Base-by-base conservation (phyloP, 2,888 invertebrate genomes). In the Drosophila multiciliata region DNA sequence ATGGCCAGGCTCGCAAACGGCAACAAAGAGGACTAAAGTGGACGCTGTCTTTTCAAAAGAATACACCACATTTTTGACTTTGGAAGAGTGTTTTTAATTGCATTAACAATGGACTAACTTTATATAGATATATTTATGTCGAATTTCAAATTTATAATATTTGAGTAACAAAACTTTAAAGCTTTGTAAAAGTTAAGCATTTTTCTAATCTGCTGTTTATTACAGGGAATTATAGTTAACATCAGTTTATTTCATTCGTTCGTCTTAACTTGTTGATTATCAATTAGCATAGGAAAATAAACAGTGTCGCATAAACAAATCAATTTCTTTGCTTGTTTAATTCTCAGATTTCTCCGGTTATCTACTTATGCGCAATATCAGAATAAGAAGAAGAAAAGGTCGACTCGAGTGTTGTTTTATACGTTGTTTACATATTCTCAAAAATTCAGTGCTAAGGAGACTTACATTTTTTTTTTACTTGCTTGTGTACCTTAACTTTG, bases 191-290 rank as follows among this genome's bases (percentile, higher is more conserved):
- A 15, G 1, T 5, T 4, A 9, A 17, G 6, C 1, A 32, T 32
- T 52, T 33, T 23, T 15, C 5, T 7, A 11, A 4, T 15, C 6
- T 26, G 4, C 11, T n/a, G 40, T n/a, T 45, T 7, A 35, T 59
- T 69, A 32, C 57, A 77, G 75, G 66, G 59, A 57, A 60, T 66
- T 54, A 1, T 15, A 12, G 7, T 49, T 20, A 26, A 23, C 32
- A 20, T 7, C 12, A 29, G 7, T 7, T 3, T 15, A 2, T 32
- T 45, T 12, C 15, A 33, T 26, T 12, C 23, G 5, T 50, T n/a
- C 17, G n/a, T 32, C 33, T 26, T 35, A 45, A 75, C 65, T 66
- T 75, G 67, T 78, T 76, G 79, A 76, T 78, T 61, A 73, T 59
- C 65, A 74, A 76, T 69, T 78, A 73, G 73, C 52, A 54, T 48